Evolutionary conservation across 2,113 vertebrate genomes (phyloP).

Genomic region (Anguilla rostrata): DNA sequence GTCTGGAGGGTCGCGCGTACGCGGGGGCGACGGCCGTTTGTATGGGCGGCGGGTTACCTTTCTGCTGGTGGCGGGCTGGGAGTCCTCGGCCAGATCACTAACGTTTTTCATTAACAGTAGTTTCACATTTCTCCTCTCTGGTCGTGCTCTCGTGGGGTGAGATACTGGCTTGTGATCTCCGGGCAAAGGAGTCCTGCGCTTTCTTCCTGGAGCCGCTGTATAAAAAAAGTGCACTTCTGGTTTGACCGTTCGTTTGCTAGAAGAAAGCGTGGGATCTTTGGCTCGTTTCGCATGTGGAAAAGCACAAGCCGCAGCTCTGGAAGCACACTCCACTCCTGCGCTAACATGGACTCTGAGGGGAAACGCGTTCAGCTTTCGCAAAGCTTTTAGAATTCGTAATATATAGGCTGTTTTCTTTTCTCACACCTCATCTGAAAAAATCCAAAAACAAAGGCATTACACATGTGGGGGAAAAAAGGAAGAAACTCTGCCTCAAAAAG

Average conservation of each 20-base stretch:
- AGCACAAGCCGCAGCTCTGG: not conserved
- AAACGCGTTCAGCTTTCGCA: not conserved
- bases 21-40: conserved; percentile 23
- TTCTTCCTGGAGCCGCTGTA: conserved; percentile 10
- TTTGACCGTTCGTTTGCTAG: not conserved
- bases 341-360: not conserved
- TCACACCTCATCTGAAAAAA: not conserved
- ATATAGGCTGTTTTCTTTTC: not conserved
- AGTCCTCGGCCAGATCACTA: conserved; percentile 5
- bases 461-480: not conserved
- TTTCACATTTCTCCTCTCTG: conserved; percentile 8
- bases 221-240: conserved; percentile 8
- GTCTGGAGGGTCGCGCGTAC: conserved; percentile 26
- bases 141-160: not conserved
- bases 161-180: conserved; percentile 14
- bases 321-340: not conserved
- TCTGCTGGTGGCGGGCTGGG: not conserved
- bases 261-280: not conserved
- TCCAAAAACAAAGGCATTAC: not conserved
- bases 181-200: not conserved
- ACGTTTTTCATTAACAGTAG: conserved; percentile 28
- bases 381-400: not conserved
- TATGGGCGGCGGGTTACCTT: conserved; percentile 11
- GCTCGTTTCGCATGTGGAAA: not conserved
- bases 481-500: not conserved